These are phyloP conservation scores for Periparus ater DNA, from an alignment of 2,797 vertebrate species.

Conservation along the genomic window DNA sequence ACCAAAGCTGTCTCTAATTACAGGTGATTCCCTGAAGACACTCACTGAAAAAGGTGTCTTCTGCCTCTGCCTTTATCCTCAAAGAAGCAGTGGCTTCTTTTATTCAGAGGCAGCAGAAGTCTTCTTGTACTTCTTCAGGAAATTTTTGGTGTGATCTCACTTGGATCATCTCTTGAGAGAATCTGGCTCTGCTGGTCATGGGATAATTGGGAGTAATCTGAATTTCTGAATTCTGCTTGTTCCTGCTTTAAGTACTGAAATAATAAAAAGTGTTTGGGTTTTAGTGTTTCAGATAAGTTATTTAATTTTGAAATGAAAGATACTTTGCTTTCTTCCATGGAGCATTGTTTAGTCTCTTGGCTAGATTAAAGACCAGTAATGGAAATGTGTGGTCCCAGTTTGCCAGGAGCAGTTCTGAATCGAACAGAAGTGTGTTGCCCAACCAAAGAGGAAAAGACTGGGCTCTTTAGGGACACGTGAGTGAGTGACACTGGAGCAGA, in stretches of 20 bases:
- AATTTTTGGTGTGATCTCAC: background rate
- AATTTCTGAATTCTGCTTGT: background rate
- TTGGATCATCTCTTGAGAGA: background rate
- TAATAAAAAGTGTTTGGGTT: background rate
- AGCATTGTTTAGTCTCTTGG: background rate
- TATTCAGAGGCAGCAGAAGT: background rate
- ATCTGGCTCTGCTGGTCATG: background rate
- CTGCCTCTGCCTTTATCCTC: slow-evolving; percentile 23
- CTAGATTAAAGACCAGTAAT: background rate
- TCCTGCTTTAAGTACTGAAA: background rate
- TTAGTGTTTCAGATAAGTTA: background rate
- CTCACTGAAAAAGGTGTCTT: background rate
- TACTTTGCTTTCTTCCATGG: background rate
- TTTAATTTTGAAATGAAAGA: background rate
- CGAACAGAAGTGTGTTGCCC: background rate
- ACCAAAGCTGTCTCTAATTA: background rate
- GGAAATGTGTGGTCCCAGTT: background rate
- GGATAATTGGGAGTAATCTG: background rate
- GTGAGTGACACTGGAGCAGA: background rate
- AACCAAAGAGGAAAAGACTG: background rate
- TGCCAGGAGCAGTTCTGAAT: background rate
- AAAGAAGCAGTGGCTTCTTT: background rate
- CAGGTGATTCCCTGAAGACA: background rate
- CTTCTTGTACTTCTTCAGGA: background rate
- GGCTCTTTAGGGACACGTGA: background rate